Evolutionary conservation across 2,888 invertebrate genomes (phyloP).

Genomic region (Dusona sp.): DNA sequence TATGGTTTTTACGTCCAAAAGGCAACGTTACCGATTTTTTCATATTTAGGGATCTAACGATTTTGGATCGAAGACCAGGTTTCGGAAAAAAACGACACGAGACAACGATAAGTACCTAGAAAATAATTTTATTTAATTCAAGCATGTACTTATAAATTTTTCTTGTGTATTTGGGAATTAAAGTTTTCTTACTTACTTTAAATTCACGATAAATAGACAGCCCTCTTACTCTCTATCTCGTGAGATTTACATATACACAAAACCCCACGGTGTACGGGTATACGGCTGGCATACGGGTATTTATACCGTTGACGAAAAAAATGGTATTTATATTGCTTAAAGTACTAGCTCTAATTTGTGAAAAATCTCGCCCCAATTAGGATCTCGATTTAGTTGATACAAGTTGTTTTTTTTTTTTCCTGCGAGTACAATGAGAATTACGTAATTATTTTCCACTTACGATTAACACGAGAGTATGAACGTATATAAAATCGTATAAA

Average conservation of each 20-base stretch:
- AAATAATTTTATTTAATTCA: slow-evolving; percentile 61
- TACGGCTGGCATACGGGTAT: too few species aligned
- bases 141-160: slow-evolving; percentile 27
- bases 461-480: background rate
- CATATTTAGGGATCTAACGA: background rate
- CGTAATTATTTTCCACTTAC: background rate
- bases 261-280: too few species aligned
- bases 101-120: slow-evolving; percentile 16
- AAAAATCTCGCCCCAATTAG: background rate
- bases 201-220: slow-evolving; percentile 24
- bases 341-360: background rate
- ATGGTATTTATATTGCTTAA: background rate
- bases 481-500: slow-evolving; percentile 50
- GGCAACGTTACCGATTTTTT: background rate
- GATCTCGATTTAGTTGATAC: background rate
- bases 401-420: slow-evolving; percentile 1
- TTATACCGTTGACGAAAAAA: background rate
- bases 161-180: slow-evolving; percentile 22
- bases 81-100: background rate
- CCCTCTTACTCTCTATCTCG: background rate
- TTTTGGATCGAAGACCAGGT: background rate
- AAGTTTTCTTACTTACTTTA: slow-evolving; percentile 1
- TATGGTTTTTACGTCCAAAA: background rate
- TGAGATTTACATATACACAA: background rate
- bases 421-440: slow-evolving; percentile 14